Conservation (phyloP, 2,113 vertebrate genomes). For the Corythaeola cristata region DNA sequence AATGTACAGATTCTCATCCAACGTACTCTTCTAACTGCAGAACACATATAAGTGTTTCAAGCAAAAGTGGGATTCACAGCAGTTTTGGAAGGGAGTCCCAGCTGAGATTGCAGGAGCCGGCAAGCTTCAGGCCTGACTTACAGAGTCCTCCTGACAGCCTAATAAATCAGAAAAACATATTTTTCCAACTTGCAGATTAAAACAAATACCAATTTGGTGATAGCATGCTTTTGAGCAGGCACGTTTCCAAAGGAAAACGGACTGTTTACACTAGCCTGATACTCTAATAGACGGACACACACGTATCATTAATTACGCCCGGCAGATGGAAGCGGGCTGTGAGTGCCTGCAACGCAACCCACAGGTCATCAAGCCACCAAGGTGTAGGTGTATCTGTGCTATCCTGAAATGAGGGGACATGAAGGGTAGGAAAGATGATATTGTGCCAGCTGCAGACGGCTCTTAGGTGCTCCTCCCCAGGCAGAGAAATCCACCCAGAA, state of each 20-base stretch:
- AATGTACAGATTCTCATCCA: not conserved
- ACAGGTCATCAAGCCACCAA: not conserved
- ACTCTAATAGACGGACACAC: not conserved
- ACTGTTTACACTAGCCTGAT: conserved; percentile 6
- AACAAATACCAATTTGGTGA: conserved; percentile 43
- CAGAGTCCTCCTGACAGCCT: not conserved
- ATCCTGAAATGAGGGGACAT: not conserved
- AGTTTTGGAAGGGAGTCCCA: not conserved
- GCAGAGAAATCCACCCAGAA: not conserved
- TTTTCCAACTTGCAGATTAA: conserved; percentile 46
- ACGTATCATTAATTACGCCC: not conserved
- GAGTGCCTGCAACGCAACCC: not conserved
- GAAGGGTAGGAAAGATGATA: not conserved
- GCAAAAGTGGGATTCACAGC: not conserved
- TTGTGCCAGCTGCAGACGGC: not conserved
- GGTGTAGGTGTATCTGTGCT: not conserved
- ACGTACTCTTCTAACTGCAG: not conserved
- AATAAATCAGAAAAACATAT: conserved; percentile 18
- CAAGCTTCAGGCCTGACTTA: not conserved
- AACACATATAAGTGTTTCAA: not conserved
- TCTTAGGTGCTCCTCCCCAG: not conserved
- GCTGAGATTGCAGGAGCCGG: not conserved
- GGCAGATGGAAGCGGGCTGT: not conserved
- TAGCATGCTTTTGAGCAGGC: not conserved
- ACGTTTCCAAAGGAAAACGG: not conserved